These are phyloP conservation scores for Uropetala carovei DNA, from an alignment of 2,888 invertebrate genomes.

Conservation along the genomic window DNA sequence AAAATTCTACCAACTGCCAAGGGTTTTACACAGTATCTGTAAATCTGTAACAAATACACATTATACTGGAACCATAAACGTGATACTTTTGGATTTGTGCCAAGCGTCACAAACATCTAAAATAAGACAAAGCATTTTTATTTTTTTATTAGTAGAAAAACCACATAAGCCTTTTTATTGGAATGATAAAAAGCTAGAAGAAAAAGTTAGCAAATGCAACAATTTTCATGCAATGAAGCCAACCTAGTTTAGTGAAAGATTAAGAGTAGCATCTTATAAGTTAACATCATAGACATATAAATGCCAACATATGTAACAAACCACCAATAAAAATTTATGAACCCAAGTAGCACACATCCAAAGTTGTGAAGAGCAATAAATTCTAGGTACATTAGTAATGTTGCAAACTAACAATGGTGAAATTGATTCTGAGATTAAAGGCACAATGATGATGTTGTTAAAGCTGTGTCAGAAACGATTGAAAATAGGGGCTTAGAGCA, in stretches of 20 bases:
- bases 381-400: conserved; percentile 43
- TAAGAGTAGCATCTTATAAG: not conserved
- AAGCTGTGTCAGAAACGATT: not conserved
- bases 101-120: too few species aligned
- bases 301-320: not conserved
- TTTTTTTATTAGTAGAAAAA: too few species aligned
- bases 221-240: not conserved
- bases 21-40: too few species aligned
- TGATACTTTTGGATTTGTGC: too few species aligned
- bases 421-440: not conserved
- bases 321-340: not conserved
- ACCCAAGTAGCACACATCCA: conserved; percentile 40
- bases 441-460: not conserved
- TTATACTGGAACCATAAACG: too few species aligned
- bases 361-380: conserved; percentile 20
- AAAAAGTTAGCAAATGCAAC: not conserved
- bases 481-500: not conserved
- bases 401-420: conserved; percentile 44
- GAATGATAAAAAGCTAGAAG: not conserved
- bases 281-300: not conserved
- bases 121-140: too few species aligned
- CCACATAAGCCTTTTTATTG: too few species aligned
- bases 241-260: not conserved
- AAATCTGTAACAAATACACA: too few species aligned
- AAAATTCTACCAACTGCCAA: too few species aligned